Base-by-base conservation (phyloP, 2,113 vertebrate genomes). In the Illadopsis cleaveri region DNA sequence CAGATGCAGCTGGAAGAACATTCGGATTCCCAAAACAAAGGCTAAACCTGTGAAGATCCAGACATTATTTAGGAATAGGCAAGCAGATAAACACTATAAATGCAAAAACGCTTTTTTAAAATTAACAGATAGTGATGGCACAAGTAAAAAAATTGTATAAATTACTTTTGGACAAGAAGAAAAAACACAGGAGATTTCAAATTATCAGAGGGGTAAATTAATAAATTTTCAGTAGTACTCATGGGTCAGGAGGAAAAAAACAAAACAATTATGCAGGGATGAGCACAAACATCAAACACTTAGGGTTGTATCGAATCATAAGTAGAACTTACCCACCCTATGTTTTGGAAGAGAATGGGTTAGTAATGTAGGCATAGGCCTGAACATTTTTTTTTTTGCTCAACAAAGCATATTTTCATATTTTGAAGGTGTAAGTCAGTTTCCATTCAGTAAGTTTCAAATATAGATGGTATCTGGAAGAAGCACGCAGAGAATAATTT, bases 281-380 rank as follows among this genome's bases (percentile, higher is more conserved):
- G 8, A 92, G 28, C 20, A 62, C 15, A 75, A 66, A 62, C 4
- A 94, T 4, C 17, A 71, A 35, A 79, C 11, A 22, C 3, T 50
- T 42, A 58, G 12, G 17, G 17, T 23, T 72, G 18, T 71, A 68
- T 24, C 3, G 5, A 37, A 20, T 31, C 37, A 9, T 12, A 71
- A 11, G 5, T 13, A n/a, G 30, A 35, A 76, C 7, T n/a, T 71
- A 64, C 3, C 17, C 5, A 23, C 3, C 0, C 4, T 61, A 18
- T 17, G 28, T 82, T 87, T 75, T 58, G 8, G 4, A 76, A 85
- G 12, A 68, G 3, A 82, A 76, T 42, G 3, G 48, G 17, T 75
- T 68, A 61, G 13, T 12, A 22, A n/a, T 28, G 18, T 25, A 33
- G 25, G 40, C 42, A 58, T 6, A 70, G 24, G 21, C 8, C 42